These are phyloP conservation scores for Ophioninae sp. DNA, from an alignment of 2,888 invertebrate genomes.

Conservation along the genomic window DNA sequence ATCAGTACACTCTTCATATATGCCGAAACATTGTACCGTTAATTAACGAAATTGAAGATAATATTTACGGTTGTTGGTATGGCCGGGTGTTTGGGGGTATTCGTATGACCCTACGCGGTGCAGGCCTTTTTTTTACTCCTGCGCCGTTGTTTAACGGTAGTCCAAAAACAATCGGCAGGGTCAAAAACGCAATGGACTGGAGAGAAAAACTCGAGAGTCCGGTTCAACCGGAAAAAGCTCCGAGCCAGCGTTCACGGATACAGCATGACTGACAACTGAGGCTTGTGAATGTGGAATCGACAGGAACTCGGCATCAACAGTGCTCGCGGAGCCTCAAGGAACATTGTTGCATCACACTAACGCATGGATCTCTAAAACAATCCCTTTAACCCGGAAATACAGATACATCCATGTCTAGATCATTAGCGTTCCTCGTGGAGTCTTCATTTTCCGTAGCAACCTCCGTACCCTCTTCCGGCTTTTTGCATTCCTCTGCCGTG, in stretches of 20 bases:
- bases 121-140: conserved; percentile 48
- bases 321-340: not conserved
- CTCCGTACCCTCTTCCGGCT: not conserved
- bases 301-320: conserved; percentile 10
- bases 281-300: conserved; percentile 33
- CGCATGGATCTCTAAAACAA: not conserved
- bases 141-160: conserved; percentile 62
- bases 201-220: conserved; percentile 54
- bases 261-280: conserved; percentile 31
- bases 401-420: not conserved
- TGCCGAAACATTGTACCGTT: not conserved
- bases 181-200: conserved; percentile 32
- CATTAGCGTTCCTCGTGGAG: not conserved
- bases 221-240: conserved; percentile 18
- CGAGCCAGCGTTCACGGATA: conserved; percentile 44
- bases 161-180: conserved; percentile 7
- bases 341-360: not conserved
- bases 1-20: not conserved
- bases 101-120: not conserved
- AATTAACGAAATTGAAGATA: not conserved
- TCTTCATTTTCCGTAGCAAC: not conserved
- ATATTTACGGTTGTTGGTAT: not conserved
- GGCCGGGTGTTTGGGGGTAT: not conserved
- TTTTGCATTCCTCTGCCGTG: not conserved
- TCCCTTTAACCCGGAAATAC: not conserved